These are phyloP conservation scores for Pomatostomus ruficeps DNA, from an alignment of 2,113 vertebrate genomes.

Conservation along the genomic window DNA sequence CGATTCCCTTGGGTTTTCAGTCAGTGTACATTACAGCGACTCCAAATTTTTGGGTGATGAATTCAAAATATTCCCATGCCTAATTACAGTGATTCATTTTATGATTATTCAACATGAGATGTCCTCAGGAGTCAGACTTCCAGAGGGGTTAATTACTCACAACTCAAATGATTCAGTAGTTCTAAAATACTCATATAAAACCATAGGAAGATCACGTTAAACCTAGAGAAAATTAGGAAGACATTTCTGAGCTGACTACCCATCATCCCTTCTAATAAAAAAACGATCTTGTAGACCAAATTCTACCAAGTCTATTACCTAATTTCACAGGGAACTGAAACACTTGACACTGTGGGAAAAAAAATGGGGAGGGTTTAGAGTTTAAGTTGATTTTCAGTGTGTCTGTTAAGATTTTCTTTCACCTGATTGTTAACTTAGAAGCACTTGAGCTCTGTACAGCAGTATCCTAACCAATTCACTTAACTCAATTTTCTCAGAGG, in stretches of 20 bases:
- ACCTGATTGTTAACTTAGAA: background rate
- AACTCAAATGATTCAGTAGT: background rate
- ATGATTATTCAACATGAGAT: background rate
- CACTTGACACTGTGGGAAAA: background rate
- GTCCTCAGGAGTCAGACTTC: background rate
- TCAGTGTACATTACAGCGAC: background rate
- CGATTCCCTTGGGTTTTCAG: background rate
- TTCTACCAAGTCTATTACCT: background rate
- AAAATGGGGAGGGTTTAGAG: background rate
- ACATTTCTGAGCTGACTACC: background rate
- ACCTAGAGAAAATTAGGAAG: background rate
- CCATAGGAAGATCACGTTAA: background rate
- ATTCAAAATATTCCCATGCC: background rate
- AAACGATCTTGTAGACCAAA: background rate
- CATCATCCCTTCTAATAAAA: background rate
- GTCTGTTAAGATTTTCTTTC: background rate
- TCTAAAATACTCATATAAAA: background rate
- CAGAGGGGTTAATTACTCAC: slow-evolving; percentile 1
- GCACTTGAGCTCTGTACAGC: background rate
- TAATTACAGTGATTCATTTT: background rate
- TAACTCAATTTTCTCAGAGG: background rate
- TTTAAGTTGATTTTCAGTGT: background rate
- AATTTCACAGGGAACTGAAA: background rate
- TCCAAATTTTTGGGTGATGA: background rate
- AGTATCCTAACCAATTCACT: background rate